phyloP scores from a whole-genome alignment of 2,888 invertebrate genomes.

The Meiosimyza platycephala region DNA sequence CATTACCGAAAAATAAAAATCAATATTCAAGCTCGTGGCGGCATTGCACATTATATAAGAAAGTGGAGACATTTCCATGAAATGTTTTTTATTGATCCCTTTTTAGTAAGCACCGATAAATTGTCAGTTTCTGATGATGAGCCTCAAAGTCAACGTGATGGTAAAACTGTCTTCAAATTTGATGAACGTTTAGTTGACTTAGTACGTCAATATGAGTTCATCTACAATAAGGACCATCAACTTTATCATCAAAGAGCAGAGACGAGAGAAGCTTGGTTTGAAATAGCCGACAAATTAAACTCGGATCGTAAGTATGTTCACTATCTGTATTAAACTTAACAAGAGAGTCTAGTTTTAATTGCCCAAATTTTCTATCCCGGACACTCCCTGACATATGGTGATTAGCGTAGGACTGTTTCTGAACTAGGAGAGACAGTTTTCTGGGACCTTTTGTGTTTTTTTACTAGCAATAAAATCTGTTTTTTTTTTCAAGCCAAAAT shows the following conservation, averaged over 20 bases:
- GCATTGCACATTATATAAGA: not conserved
- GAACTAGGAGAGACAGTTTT: too few species aligned
- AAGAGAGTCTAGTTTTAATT: too few species aligned
- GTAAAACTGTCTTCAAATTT: not conserved
- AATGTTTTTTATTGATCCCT: slow-evolving; percentile 3
- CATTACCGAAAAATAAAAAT: not conserved
- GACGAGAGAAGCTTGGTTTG: slow-evolving; percentile 1
- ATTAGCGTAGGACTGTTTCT: too few species aligned
- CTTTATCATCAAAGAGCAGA: slow-evolving; percentile 1
- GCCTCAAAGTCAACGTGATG: not conserved
- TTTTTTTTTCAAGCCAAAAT: not conserved
- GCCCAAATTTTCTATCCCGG: too few species aligned
- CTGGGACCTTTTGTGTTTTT: too few species aligned
- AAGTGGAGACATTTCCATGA: slow-evolving; percentile 25
- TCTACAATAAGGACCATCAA: not conserved
- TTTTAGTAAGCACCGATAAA: not conserved
- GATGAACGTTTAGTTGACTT: slow-evolving; percentile 5
- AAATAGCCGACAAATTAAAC: not conserved
- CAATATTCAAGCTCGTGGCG: not conserved
- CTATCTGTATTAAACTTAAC: too few species aligned
- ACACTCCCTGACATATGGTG: too few species aligned
- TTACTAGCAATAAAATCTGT: not conserved
- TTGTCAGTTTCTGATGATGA: not conserved
- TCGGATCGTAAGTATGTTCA: not conserved
- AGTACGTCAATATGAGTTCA: slow-evolving; percentile 17